These are phyloP conservation scores for Hedychridium roseum DNA, from an alignment of 2,888 invertebrate genomes.

Conservation along the genomic window DNA sequence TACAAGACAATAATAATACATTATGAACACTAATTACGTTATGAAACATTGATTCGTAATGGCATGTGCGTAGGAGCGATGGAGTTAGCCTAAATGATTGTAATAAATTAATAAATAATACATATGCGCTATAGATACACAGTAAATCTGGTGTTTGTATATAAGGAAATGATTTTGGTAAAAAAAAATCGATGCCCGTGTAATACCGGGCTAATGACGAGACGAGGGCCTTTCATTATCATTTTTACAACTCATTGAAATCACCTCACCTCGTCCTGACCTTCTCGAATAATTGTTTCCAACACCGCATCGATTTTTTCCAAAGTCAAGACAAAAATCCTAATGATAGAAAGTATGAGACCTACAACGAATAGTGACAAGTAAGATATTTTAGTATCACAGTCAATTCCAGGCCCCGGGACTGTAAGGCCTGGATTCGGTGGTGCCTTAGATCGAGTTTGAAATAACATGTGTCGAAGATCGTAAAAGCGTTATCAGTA, in stretches of 20 bases:
- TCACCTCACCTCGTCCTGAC: background rate
- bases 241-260: too few relatives aligned
- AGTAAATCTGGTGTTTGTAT: slow-evolving; percentile 20
- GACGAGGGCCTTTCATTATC: too few relatives aligned
- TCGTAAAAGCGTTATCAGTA: background rate
- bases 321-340: slow-evolving; percentile 11
- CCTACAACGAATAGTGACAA: slow-evolving; percentile 33
- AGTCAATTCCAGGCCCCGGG: slow-evolving; percentile 37
- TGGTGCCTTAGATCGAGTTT: slow-evolving; percentile 18
- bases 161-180: slow-evolving; percentile 7
- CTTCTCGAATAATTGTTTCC: background rate
- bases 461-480: background rate
- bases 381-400: slow-evolving; percentile 45
- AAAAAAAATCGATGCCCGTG: slow-evolving; percentile 2
- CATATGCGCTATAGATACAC: slow-evolving; percentile 22
- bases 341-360: slow-evolving; percentile 30
- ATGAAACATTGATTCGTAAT: slow-evolving; percentile 9
- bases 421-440: slow-evolving; percentile 20
- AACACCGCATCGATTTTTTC: slow-evolving; percentile 3
- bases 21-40: slow-evolving; percentile 6
- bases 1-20: slow-evolving; percentile 13
- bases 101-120: slow-evolving; percentile 39
- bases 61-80: slow-evolving; percentile 6
- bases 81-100: slow-evolving; percentile 17
- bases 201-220: background rate